Evolutionary conservation across 2,888 invertebrate genomes (phyloP).

Genomic region (Seira ritae): DNA sequence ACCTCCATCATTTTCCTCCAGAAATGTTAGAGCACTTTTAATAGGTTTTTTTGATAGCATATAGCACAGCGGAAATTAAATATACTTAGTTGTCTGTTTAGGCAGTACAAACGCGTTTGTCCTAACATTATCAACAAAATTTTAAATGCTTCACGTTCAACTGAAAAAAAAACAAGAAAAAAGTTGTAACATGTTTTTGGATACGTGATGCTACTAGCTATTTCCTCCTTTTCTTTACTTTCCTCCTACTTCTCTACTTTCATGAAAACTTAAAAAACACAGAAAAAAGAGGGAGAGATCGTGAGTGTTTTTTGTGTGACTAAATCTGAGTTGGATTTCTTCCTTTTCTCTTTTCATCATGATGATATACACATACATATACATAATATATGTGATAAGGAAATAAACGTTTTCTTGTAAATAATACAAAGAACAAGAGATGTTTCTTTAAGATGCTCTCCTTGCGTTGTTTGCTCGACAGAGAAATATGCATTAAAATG

Average conservation of each 20-base stretch:
- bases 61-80: no score
- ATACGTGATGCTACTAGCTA: neutral
- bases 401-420: neutral
- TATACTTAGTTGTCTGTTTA: no score
- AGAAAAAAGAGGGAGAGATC: no score
- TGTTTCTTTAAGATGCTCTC: neutral
- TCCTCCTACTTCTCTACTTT: neutral
- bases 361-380: neutral
- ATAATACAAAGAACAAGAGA: neutral
- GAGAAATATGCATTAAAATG: conserved; percentile 21
- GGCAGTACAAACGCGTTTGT: no score
- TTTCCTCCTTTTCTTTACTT: neutral
- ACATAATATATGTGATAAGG: neutral
- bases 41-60: no score
- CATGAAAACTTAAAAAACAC: neutral
- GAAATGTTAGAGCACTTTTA: no score
- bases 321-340: neutral
- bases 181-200: neutral
- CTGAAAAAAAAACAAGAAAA: no score
- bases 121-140: no score
- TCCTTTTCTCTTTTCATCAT: neutral
- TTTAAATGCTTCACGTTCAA: no score
- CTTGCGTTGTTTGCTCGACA: conserved; percentile 15
- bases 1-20: no score
- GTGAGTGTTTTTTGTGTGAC: no score